Evolutionary conservation across 2,888 invertebrate genomes (phyloP).

Genomic region (Catocala nupta): DNA sequence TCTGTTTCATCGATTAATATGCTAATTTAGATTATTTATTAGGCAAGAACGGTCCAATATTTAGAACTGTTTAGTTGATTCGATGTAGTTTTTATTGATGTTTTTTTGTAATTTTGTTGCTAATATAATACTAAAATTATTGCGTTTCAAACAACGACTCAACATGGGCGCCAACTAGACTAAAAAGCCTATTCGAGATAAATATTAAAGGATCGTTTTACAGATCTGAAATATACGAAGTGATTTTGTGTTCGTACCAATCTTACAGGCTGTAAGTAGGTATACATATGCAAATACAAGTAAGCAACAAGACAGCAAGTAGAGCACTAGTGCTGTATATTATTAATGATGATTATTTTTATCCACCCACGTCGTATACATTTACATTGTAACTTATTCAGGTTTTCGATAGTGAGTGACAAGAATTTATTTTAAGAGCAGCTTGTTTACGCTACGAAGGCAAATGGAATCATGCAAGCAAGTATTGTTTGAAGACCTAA

Average conservation of each 20-base stretch:
- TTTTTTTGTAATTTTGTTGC: conserved; percentile 29
- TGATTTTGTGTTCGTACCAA: neutral
- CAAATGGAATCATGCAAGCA: conserved; percentile 6
- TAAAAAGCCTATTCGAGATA: neutral
- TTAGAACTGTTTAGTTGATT: conserved; percentile 51
- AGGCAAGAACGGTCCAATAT: conserved; percentile 59
- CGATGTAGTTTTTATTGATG: conserved; percentile 38
- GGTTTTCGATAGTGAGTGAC: conserved; percentile 5
- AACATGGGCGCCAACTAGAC: neutral
- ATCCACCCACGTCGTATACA: conserved; percentile 12
- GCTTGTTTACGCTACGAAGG: neutral
- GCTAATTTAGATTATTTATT: conserved; percentile 75
- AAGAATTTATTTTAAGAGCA: conserved; percentile 2
- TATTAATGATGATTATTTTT: conserved; percentile 17
- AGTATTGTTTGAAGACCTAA: conserved; percentile 26
- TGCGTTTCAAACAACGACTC: neutral
- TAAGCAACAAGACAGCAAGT: conserved; percentile 10
- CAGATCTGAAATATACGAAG: too few relatives aligned
- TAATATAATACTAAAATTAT: conserved; percentile 28
- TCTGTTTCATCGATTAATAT: conserved; percentile 77
- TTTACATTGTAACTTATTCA: conserved; percentile 18
- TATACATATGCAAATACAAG: neutral
- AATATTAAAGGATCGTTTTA: too few relatives aligned
- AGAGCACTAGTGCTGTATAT: conserved; percentile 7
- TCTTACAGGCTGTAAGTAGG: neutral